Evolutionary conservation across 2,113 vertebrate genomes (phyloP).

Genomic region (Conger conger): DNA sequence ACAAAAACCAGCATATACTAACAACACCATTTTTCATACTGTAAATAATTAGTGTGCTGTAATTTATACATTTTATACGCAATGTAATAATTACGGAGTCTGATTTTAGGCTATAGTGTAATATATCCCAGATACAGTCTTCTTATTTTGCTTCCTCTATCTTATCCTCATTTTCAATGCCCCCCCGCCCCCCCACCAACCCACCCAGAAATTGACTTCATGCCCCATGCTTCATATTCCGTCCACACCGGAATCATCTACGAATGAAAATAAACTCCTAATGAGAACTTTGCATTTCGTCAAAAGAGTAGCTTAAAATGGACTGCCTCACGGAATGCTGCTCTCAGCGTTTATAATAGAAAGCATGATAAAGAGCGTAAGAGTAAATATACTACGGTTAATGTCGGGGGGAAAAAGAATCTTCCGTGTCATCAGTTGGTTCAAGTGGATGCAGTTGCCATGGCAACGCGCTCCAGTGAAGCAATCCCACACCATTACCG

Average conservation of each 20-base stretch:
- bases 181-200: too few species aligned
- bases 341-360: neutral
- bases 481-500: slow-evolving; percentile 9
- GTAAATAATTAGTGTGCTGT: neutral
- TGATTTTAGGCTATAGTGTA: too few species aligned
- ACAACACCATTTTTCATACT: neutral
- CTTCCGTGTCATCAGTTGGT: slow-evolving; percentile 6
- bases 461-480: slow-evolving; percentile 9
- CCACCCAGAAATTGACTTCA: neutral
- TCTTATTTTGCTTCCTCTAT: too few species aligned
- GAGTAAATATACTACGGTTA: neutral
- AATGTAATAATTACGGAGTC: neutral
- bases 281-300: neutral
- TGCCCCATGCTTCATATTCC: neutral
- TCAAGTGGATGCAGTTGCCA: slow-evolving; percentile 24
- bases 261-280: neutral
- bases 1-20: neutral
- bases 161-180: too few species aligned
- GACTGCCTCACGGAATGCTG: neutral
- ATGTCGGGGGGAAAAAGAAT: neutral
- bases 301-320: neutral
- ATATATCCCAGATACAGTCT: neutral
- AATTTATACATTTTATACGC: neutral
- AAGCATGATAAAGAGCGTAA: too few species aligned
- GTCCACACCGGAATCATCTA: neutral